phyloP scores from a whole-genome alignment of 1,140 invertebrate genomes.

The Leptinotarsa undecemlineata region DNA sequence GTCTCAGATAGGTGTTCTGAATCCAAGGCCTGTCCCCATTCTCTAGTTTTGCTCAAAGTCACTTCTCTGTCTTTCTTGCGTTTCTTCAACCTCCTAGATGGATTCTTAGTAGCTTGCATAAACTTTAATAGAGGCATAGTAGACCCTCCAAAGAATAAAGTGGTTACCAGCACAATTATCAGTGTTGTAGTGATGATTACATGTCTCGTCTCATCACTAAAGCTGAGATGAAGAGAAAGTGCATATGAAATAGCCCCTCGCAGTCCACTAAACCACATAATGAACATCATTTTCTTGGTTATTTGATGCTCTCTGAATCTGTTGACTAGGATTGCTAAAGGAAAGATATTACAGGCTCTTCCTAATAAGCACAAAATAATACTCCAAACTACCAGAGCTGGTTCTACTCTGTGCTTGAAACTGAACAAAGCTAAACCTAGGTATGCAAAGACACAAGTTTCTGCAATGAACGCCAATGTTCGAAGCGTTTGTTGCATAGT shows the following conservation, averaged over 20 bases:
- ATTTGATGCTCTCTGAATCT: conserved; percentile 97
- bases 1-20: conserved; percentile 94
- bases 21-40: conserved; percentile 94
- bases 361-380: conserved; percentile 90
- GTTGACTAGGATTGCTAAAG: conserved; percentile 90
- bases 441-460: conserved; percentile 99
- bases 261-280: conserved; percentile 99
- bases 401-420: conserved; percentile 83
- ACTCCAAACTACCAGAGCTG: conserved; percentile 89
- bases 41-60: conserved; percentile 93
- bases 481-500: conserved; percentile 99
- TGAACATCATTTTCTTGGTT: conserved; percentile 97
- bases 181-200: conserved; percentile 97
- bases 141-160: conserved; percentile 90
- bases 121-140: conserved; percentile 96
- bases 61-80: conserved; percentile 81
- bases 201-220: conserved; percentile 90
- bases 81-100: conserved; percentile 57
- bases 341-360: conserved; percentile 96
- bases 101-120: conserved; percentile 64
- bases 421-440: conserved; percentile 97
- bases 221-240: conserved; percentile 92
- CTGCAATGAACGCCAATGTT: conserved; percentile 95
- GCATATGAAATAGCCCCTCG: conserved; percentile 98
- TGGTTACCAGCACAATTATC: conserved; percentile 95